Conservation (phyloP, 2,113 vertebrate species). For the Struthidea cinerea region DNA sequence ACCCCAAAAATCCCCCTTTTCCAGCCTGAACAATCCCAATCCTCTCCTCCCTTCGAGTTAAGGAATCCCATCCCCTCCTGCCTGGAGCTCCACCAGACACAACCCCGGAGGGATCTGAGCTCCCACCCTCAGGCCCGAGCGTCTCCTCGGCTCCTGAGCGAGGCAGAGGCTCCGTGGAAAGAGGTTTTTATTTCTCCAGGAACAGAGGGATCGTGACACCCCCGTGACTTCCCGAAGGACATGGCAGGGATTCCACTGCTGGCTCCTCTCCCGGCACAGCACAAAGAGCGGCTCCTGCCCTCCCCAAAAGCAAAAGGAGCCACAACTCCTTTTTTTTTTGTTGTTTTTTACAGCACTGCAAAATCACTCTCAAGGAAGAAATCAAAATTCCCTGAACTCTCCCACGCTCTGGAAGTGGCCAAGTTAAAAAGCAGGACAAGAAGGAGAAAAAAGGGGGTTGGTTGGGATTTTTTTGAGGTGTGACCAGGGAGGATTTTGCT, state of each 20-base stretch:
- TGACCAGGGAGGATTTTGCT: background rate
- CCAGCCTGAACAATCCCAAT: background rate
- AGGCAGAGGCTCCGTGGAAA: background rate
- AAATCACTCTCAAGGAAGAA: background rate
- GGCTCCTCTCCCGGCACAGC: background rate
- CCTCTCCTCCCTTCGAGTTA: too few relatives aligned
- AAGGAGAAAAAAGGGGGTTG: background rate
- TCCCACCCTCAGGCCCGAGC: background rate
- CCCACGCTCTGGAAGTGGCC: background rate
- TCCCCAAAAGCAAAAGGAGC: background rate
- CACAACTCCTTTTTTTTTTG: background rate
- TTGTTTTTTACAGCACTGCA: background rate
- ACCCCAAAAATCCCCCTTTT: background rate
- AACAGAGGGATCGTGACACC: background rate
- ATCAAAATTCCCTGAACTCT: background rate
- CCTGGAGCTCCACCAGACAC: background rate
- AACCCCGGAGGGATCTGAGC: accelerated
- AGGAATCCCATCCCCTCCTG: background rate
- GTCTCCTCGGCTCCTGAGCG: background rate
- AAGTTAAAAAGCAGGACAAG: background rate
- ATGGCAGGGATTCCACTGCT: background rate
- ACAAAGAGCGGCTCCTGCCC: background rate
- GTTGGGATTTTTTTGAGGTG: background rate
- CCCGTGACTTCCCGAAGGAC: background rate
- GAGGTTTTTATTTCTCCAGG: background rate